Conservation (phyloP, 1,140 invertebrate species). For the Drosophila seguyi region DNA sequence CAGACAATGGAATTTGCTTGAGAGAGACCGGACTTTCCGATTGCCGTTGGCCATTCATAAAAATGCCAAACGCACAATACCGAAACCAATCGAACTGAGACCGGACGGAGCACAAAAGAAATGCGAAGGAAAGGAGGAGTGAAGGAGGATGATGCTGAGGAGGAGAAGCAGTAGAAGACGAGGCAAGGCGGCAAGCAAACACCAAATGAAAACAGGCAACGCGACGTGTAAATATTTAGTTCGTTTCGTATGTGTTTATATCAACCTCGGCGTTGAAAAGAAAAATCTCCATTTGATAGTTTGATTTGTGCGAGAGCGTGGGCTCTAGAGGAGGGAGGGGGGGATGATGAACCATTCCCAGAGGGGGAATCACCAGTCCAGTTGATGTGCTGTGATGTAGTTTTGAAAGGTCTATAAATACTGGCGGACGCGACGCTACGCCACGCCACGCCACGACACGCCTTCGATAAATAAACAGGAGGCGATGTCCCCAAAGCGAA, state of each 20-base stretch:
- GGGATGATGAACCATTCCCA: background rate
- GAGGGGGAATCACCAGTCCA: conserved; percentile 24
- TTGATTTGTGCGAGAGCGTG: conserved; percentile 33
- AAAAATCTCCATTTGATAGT: conserved; percentile 55
- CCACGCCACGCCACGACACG: background rate
- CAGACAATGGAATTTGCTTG: conserved; percentile 54
- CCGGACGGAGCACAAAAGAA: conserved; percentile 25
- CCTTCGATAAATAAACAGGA: conserved; percentile 59
- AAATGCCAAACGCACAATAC: conserved; percentile 64
- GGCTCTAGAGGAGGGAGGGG: background rate
- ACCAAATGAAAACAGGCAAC: conserved; percentile 69
- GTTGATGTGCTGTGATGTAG: conserved; percentile 60
- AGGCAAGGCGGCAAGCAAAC: conserved; percentile 39
- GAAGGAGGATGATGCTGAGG: background rate
- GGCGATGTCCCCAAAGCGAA: conserved; percentile 2
- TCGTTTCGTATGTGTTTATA: conserved; percentile 62
- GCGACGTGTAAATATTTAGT: conserved; percentile 66
- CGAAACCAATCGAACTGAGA: conserved; percentile 33
- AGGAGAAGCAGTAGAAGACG: background rate
- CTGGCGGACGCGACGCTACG: background rate
- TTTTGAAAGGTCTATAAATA: conserved; percentile 72
- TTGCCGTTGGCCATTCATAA: conserved; percentile 63
- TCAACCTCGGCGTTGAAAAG: conserved; percentile 43
- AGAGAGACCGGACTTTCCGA: conserved; percentile 6
- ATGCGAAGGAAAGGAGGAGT: background rate